Conservation (phyloP, 2,888 invertebrate genomes). For the Melanophora roralis region DNA sequence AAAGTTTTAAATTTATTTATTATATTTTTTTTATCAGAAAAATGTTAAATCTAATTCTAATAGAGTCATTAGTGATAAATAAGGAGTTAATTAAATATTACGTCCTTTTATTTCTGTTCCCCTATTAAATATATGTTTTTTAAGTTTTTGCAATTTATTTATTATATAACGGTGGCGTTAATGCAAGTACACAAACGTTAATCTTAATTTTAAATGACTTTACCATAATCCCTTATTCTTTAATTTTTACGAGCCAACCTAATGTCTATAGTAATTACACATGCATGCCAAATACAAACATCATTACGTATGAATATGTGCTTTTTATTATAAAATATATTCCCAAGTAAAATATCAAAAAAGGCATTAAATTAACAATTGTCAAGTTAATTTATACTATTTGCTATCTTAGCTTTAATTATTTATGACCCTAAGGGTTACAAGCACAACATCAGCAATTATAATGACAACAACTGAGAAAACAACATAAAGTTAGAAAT, state of each 20-base stretch:
- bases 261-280: not conserved
- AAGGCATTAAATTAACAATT: conserved; percentile 23
- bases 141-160: too few relatives aligned
- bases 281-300: not conserved
- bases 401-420: conserved; percentile 5
- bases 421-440: conserved; percentile 2
- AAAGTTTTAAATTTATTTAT: too few relatives aligned
- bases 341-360: conserved; percentile 11
- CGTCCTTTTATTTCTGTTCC: too few relatives aligned
- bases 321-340: not conserved
- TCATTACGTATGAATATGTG: not conserved
- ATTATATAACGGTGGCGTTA: too few relatives aligned
- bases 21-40: too few relatives aligned
- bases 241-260: too few relatives aligned
- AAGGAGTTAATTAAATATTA: too few relatives aligned
- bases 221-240: not conserved
- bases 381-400: conserved; percentile 6
- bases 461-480: not conserved
- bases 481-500: not conserved
- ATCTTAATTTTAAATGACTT: too few relatives aligned
- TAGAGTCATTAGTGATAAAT: too few relatives aligned
- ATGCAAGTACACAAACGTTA: too few relatives aligned
- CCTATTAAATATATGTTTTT: too few relatives aligned
- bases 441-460: not conserved
- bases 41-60: too few relatives aligned